phyloP scores from a whole-genome alignment of 2,797 vertebrate species.

The Cossypha polioptera region DNA sequence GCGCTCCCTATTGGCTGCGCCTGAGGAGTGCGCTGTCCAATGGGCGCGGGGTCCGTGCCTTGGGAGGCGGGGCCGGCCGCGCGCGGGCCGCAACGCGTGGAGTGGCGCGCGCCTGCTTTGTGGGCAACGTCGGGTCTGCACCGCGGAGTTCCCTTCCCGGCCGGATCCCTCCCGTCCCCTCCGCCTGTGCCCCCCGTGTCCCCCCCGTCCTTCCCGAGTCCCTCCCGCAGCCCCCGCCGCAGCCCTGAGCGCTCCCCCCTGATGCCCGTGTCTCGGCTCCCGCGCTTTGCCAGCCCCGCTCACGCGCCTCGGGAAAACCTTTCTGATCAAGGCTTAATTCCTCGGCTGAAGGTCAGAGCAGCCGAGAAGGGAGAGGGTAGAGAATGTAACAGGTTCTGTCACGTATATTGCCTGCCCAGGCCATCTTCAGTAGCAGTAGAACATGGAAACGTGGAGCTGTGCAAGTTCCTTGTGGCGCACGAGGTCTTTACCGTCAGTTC shows the following conservation, averaged over 20 bases:
- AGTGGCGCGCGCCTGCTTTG: neutral
- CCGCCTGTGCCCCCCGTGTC: no score
- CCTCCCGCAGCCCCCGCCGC: neutral
- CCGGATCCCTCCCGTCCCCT: no score
- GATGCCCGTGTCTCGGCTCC: no score
- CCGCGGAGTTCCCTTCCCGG: no score
- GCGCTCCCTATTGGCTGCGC: neutral
- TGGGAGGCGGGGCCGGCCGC: rapidly evolving
- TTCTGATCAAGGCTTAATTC: no score
- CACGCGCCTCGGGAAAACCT: neutral
- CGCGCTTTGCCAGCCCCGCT: neutral
- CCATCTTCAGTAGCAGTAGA: neutral
- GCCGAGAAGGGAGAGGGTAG: neutral
- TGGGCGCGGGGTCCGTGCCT: neutral
- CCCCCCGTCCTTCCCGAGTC: rapidly evolving
- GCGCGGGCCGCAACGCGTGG: no score
- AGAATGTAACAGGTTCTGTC: no score
- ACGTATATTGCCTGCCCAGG: rapidly evolving
- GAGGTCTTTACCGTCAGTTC: no score
- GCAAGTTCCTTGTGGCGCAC: no score
- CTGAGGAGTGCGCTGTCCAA: rapidly evolving
- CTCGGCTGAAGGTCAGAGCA: neutral
- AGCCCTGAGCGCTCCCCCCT: rapidly evolving
- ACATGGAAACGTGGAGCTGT: rapidly evolving
- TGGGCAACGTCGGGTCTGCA: no score